Conservation (phyloP, 2,888 invertebrate species). For the Ligdia adustata region DNA sequence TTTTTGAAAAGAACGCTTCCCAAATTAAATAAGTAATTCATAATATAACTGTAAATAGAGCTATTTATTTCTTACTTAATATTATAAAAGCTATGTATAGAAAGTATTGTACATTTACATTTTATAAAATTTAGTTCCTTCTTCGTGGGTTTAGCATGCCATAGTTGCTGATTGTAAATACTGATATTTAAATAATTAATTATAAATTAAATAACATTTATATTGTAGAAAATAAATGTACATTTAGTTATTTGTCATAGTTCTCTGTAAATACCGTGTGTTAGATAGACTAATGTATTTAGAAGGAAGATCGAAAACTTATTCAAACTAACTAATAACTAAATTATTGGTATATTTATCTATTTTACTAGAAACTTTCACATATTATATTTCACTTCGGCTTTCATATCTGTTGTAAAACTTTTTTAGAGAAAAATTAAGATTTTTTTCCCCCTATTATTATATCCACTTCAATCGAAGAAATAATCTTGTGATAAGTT, state of each 20-base stretch:
- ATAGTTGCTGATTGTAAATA: constrained; percentile 55
- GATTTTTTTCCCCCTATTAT: too few relatives aligned
- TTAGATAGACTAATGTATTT: constrained; percentile 45
- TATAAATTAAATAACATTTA: constrained; percentile 15
- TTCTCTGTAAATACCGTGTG: constrained; percentile 59
- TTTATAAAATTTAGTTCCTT: constrained; percentile 52
- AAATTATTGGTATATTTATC: too few relatives aligned
- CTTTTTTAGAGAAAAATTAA: too few relatives aligned
- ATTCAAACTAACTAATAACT: too few relatives aligned
- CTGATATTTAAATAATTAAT: constrained; percentile 27
- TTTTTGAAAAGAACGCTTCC: too few relatives aligned
- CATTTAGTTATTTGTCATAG: constrained; percentile 42
- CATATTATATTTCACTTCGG: too few relatives aligned
- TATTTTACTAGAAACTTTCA: too few relatives aligned
- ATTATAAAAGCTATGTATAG: constrained; percentile 44
- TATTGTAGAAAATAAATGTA: constrained; percentile 36
- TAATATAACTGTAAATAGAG: constrained; percentile 28
- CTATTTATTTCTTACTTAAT: constrained; percentile 63
- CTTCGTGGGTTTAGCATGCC: constrained; percentile 50
- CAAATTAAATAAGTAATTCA: background rate
- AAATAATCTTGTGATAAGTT: too few relatives aligned
- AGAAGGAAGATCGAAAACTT: constrained; percentile 32
- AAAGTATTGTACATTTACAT: constrained; percentile 49
- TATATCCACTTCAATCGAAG: too few relatives aligned
- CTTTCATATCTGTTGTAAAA: too few relatives aligned